phyloP scores from a whole-genome alignment of 2,888 invertebrate genomes.

The Theodoxus fluviatilis region DNA sequence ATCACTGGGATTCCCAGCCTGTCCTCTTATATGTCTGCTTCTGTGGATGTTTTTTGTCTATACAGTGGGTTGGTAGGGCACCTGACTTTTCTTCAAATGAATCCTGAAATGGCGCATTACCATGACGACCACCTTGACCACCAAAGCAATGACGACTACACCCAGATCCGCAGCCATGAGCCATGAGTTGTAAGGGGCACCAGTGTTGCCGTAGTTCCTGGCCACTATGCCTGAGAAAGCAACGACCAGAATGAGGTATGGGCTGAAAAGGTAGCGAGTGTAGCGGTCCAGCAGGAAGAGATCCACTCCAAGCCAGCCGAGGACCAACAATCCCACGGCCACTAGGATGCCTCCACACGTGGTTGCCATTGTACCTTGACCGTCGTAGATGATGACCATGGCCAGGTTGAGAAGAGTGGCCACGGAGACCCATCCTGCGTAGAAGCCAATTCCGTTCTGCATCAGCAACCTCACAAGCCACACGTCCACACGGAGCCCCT shows the following conservation, averaged over 20 bases:
- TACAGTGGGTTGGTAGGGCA: too few species aligned
- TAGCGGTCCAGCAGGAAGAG: conserved; percentile 49
- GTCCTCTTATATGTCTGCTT: too few species aligned
- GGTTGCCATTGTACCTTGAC: conserved; percentile 30
- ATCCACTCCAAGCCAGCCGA: conserved; percentile 52
- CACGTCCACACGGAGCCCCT: conserved; percentile 41
- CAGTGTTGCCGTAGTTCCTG: conserved; percentile 37
- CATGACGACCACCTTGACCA: conserved; percentile 34
- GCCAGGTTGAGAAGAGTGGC: conserved; percentile 54
- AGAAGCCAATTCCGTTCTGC: conserved; percentile 59
- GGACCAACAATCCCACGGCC: conserved; percentile 43
- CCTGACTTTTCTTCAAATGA: too few species aligned
- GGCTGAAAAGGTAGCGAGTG: conserved; percentile 49
- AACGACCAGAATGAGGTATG: conserved; percentile 48
- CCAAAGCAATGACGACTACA: conserved; percentile 25
- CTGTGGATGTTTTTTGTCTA: conserved; percentile 31
- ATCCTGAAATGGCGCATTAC: too few species aligned
- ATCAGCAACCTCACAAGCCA: conserved; percentile 57
- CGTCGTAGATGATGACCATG: conserved; percentile 46
- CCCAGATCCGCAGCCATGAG: conserved; percentile 41
- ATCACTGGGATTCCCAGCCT: too few species aligned
- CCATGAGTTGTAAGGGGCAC: conserved; percentile 40
- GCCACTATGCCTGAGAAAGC: conserved; percentile 45
- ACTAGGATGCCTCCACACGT: conserved; percentile 47
- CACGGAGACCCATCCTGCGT: conserved; percentile 55